Evolutionary conservation across 2,113 vertebrate genomes (phyloP), one percentile per base, ranked within the genome.

Genomic region (Marmota flaviventris): DNA sequence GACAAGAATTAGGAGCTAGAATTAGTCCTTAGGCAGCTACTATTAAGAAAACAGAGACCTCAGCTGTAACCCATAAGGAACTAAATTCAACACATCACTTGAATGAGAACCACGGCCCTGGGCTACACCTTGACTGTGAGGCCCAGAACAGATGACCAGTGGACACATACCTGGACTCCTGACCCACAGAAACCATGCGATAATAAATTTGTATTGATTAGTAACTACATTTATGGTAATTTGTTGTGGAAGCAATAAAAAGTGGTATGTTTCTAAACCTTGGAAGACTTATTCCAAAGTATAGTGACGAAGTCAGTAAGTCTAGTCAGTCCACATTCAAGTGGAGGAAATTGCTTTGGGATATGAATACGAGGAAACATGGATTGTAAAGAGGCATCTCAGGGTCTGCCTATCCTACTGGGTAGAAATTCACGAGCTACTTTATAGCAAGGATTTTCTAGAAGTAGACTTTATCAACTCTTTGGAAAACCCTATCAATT

Each of bases 351-450:
- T 72, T 85, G 29, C 8, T 12, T 1, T 34, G n/a, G 4, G n/a
- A 22, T 4, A 2, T 51, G 12, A 22, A 32, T 27, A 79, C 0
- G 39, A 25, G 6, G 18, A 63, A 4, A 4, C 5, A 32, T 2
- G 4, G 24, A 45, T n/a, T 70, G 12, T 61, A 53, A 53, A 24
- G 8, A n/a, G 20, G 25, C 34, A 75, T 37, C 10, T 82, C 58
- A 16, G 1, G 42, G 5, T 37, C 29, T 56, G 24, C 42, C 12
- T 58, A 75, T 20, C 22, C 56, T 16, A 69, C 14, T 53, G 17
- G 48, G 18, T 8, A 84, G 25, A 37, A 65, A 48, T 51, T 45
- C 1, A 53, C 61, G 29, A 34, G 42, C 70, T 29, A 45, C 48
- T 13, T 51, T 51, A 51, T 17, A 82, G 20, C 56, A 67, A 82